Percentiles rank a stretch among this genome's conserved stretches.
Evolutionary conservation across 1,140 invertebrate genomes (phyloP).

Genomic region (Forficula auricularia): DNA sequence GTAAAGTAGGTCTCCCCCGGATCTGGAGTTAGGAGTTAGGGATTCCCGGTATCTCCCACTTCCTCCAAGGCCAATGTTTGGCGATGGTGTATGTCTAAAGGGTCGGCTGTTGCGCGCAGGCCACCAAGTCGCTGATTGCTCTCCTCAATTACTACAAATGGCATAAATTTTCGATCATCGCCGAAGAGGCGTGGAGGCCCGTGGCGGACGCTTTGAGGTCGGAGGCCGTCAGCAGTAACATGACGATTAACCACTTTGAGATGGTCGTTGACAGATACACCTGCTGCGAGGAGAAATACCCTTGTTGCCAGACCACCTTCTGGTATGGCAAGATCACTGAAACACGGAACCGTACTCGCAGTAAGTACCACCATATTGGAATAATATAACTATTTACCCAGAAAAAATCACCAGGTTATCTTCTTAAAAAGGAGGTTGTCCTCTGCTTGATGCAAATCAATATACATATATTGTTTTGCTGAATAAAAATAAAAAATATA

Average conservation of each 20-base stretch:
- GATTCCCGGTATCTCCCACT: no score
- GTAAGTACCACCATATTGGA: slow-evolving; percentile 46
- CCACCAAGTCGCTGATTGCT: slow-evolving; percentile 83
- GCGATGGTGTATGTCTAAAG: neutral
- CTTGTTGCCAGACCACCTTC: slow-evolving; percentile 52
- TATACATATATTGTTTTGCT: neutral
- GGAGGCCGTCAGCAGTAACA: slow-evolving; percentile 50
- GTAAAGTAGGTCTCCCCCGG: no score
- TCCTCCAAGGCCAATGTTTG: neutral
- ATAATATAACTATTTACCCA: slow-evolving; percentile 1
- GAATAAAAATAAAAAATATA: neutral
- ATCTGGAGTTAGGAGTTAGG: no score
- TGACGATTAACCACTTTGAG: slow-evolving; percentile 60
- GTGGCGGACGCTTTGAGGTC: slow-evolving; percentile 58
- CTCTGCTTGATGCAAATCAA: neutral
- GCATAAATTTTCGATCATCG: slow-evolving; percentile 86
- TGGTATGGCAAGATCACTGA: slow-evolving; percentile 76
- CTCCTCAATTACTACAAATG: slow-evolving; percentile 78
- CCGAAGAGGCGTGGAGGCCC: slow-evolving; percentile 58
- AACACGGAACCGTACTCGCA: slow-evolving; percentile 74
- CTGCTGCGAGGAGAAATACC: slow-evolving; percentile 52
- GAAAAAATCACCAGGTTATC: neutral
- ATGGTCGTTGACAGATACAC: slow-evolving; percentile 45
- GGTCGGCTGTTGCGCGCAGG: slow-evolving; percentile 33
- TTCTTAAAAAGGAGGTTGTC: neutral